These are phyloP conservation scores for Eumaeus atala DNA, from an alignment of 1,140 invertebrate genomes.

Conservation along the genomic window DNA sequence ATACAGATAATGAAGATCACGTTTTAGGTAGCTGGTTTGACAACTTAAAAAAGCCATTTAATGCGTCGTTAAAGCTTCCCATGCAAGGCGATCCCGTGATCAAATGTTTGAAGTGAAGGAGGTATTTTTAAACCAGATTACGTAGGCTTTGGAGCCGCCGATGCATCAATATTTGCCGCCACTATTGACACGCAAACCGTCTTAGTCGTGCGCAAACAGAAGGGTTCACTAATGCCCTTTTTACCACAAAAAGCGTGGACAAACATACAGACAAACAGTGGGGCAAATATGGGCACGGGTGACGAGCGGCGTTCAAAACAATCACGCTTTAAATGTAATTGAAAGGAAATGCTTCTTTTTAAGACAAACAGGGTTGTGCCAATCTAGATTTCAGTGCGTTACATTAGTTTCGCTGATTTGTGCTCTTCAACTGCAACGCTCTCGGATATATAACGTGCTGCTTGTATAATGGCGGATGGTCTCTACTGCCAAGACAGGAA, in stretches of 20 bases:
- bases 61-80: conserved; percentile 26
- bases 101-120: conserved; percentile 34
- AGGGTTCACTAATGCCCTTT: conserved; percentile 71
- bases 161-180: conserved; percentile 55
- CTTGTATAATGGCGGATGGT: too few species aligned
- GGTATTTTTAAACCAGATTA: conserved; percentile 47
- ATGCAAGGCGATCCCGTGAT: conserved; percentile 25
- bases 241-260: conserved; percentile 63
- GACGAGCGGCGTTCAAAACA: conserved; percentile 14
- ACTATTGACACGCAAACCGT: conserved; percentile 66
- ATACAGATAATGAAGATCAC: neutral
- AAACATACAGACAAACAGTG: conserved; percentile 38
- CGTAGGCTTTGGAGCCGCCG: conserved; percentile 53
- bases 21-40: too few species aligned
- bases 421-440: too few species aligned
- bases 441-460: too few species aligned
- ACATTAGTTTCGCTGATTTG: too few species aligned
- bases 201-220: conserved; percentile 60
- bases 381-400: too few species aligned
- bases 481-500: too few species aligned
- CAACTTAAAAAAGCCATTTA: conserved; percentile 15
- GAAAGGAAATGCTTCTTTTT: too few species aligned
- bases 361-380: too few species aligned
- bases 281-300: conserved; percentile 31
- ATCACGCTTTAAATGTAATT: too few species aligned